Conservation (phyloP, 2,113 vertebrate genomes). For the Pungitius pungitius region DNA sequence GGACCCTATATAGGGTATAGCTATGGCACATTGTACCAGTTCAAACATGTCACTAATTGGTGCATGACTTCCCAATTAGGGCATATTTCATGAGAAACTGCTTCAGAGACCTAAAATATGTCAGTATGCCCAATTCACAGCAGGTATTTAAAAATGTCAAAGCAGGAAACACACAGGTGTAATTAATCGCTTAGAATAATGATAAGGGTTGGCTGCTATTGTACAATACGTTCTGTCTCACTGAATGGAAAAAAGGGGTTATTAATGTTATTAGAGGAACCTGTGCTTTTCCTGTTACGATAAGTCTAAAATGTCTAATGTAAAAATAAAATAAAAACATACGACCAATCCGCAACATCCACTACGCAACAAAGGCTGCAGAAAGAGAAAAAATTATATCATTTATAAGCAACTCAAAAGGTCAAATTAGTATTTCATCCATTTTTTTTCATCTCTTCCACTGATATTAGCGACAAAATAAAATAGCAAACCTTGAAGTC, state of each 20-base stretch:
- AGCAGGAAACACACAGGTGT: conserved; percentile 9
- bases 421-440: too few species aligned
- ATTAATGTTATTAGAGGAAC: conserved; percentile 23
- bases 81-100: not conserved
- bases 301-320: not conserved
- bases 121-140: not conserved
- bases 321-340: conserved; percentile 3
- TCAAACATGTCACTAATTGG: not conserved
- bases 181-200: conserved; percentile 22
- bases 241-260: not conserved
- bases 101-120: conserved; percentile 11
- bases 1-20: not conserved
- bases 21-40: conserved; percentile 13
- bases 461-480: conserved; percentile 34
- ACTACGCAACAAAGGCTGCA: not conserved
- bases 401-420: too few species aligned
- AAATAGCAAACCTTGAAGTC: not conserved
- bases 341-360: not conserved
- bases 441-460: too few species aligned
- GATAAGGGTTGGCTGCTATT: conserved; percentile 19
- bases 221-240: conserved; percentile 2
- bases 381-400: too few species aligned
- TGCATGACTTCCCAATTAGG: not conserved
- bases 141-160: conserved; percentile 3
- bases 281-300: not conserved